phyloP scores from a whole-genome alignment of 2,113 vertebrate genomes.

The Pelobates fuscus region DNA sequence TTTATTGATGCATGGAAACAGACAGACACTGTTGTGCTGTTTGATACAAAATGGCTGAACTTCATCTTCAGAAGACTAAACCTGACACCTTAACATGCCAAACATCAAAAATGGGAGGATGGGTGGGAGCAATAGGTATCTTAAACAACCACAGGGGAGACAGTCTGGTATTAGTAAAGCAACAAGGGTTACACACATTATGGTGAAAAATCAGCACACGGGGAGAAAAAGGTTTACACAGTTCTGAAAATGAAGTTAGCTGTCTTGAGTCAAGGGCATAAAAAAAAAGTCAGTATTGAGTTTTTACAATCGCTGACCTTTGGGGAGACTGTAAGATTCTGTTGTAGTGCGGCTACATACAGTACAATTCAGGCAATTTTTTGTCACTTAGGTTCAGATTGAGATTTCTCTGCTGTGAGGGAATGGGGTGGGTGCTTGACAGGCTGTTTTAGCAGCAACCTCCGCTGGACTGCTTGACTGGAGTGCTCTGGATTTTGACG shows the following conservation, averaged over 20 bases:
- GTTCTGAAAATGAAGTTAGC: constrained; percentile 87
- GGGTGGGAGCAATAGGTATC: constrained; percentile 70
- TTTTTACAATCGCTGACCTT: constrained; percentile 85
- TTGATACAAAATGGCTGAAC: constrained; percentile 85
- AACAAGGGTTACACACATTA: constrained; percentile 83
- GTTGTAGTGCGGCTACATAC: constrained; percentile 98
- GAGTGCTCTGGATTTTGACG: constrained; percentile 98
- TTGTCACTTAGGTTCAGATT: constrained; percentile 81
- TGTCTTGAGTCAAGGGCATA: constrained; percentile 80
- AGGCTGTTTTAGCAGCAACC: constrained; percentile 85
- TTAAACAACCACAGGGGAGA: constrained; percentile 81
- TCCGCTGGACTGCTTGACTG: constrained; percentile 91
- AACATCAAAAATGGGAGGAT: constrained; percentile 78
- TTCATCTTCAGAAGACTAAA: constrained; percentile 88
- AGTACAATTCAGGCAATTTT: constrained; percentile 93
- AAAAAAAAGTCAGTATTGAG: constrained; percentile 84
- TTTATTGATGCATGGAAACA: constrained; percentile 82
- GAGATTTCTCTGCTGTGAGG: constrained; percentile 80
- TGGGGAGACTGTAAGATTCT: constrained; percentile 83
- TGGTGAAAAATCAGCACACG: constrained; percentile 84
- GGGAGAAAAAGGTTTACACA: constrained; percentile 76
- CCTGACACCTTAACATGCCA: constrained; percentile 82
- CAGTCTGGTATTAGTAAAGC: constrained; percentile 89
- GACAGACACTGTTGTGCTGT: constrained; percentile 86
- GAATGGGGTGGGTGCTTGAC: constrained; percentile 63